Evolutionary conservation across 2,797 vertebrate species (phyloP), one percentile per base, ranked within the genome.

Genomic region (Fistularia tabacaria): DNA sequence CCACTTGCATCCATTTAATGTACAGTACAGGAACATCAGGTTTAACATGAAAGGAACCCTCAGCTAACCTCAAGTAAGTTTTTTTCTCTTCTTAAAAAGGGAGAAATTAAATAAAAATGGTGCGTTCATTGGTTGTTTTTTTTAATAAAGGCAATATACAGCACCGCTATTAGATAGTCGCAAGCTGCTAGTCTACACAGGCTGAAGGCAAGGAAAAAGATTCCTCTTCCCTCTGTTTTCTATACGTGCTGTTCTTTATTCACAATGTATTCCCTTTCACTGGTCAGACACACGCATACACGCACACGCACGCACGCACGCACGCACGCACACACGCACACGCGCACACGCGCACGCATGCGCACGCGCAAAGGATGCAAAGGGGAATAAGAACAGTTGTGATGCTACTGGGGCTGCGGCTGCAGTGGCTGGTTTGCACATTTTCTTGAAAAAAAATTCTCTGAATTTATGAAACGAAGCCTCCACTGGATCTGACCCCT

Each of bases 101-200:
- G 70, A 70, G 57, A 64, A 79, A 73, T 14, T 46, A 65, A 51
- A 58, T 65, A 47, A 54, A 11, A 70, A 10, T 64, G 54, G 54
- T 59, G 75, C 74, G 73, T 38, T 62, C 60, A 71, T 51, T 57
- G 62, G n/a, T n/a, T 75, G 77, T 63, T 69, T 66, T 70, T 79
- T 12, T 13, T 66, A 62, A 74, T 77, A 79, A 75, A 62, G 74
- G 85, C 77, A 85, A 89, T 87, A 81, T 89, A 91, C 85, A 91
- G 85, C 74, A 60, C 87, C 46, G 83, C 71, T 85, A 88, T 76
- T 85, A 85, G 82, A 88, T 82, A 79, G 75, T 74, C 73, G 71
- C 74, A 72, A 83, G 62, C 74, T 61, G 76, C 70, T 66, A 60
- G 59, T 84, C 61, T 60, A 81, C 69, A 25, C 2, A 25, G 25